Percentiles rank a stretch among this genome's conserved stretches.
Evolutionary conservation across 2,113 vertebrate species (phyloP).

Genomic region (Phylloscopus whistleri): DNA sequence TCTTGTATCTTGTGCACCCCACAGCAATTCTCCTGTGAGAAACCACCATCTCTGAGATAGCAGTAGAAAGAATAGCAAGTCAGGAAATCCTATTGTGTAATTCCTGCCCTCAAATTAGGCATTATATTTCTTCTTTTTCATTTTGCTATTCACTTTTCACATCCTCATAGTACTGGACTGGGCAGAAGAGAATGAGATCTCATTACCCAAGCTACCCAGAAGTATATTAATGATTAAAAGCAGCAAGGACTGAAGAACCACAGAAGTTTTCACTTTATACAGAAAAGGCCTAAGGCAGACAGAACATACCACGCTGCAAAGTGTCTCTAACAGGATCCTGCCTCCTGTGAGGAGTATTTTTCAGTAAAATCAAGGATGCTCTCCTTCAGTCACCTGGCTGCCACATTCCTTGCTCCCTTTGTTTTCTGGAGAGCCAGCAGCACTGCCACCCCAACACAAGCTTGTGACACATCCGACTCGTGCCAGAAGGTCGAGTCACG

Average conservation of each 20-base stretch:
- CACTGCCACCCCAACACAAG: not conserved
- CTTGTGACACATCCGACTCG: not conserved
- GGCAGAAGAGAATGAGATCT: not conserved
- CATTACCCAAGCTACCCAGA: not conserved
- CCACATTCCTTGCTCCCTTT: not conserved
- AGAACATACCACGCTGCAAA: rapidly evolving
- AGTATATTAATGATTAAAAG: not conserved
- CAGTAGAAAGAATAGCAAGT: not conserved
- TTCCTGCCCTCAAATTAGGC: not conserved
- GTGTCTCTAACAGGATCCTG: not conserved
- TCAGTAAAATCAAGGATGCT: not conserved
- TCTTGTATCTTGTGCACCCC: not conserved
- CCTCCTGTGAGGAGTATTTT: not conserved
- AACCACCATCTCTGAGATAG: not conserved
- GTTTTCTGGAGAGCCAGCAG: not conserved
- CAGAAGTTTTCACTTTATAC: not conserved
- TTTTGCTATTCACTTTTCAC: not conserved
- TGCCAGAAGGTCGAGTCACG: not conserved
- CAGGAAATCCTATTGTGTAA: not conserved
- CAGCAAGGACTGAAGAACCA: not conserved
- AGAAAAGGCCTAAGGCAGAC: not conserved
- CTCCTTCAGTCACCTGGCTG: not conserved
- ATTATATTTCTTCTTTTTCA: not conserved
- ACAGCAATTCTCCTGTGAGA: not conserved
- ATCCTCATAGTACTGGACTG: not conserved